phyloP scores from a whole-genome alignment of 2,888 invertebrate genomes.

The Trissonchulus sp. region DNA sequence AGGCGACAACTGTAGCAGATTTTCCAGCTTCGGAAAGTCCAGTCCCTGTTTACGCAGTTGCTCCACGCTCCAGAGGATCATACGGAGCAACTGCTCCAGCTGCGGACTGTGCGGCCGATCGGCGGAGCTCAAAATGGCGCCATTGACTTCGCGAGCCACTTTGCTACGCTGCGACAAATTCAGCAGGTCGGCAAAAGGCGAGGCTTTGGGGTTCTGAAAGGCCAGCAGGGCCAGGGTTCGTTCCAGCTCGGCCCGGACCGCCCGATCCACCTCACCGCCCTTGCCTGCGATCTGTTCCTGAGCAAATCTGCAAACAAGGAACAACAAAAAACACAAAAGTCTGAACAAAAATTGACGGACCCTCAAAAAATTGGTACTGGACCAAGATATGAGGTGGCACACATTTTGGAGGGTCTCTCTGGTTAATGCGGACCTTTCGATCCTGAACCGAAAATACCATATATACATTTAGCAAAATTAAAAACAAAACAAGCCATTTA shows the following conservation, averaged over 20 bases:
- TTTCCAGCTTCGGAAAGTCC: too few relatives aligned
- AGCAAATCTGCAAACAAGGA: conserved; percentile 62
- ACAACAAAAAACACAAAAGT: too few relatives aligned
- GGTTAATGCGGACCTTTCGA: too few relatives aligned
- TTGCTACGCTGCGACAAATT: conserved; percentile 82
- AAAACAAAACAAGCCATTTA: too few relatives aligned
- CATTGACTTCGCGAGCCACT: conserved; percentile 84
- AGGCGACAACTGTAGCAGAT: too few relatives aligned
- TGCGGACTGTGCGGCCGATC: conserved; percentile 76
- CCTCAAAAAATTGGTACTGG: too few relatives aligned
- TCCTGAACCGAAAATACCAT: too few relatives aligned
- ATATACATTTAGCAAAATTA: too few relatives aligned
- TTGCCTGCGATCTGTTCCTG: conserved; percentile 82
- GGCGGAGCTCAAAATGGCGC: conserved; percentile 90
- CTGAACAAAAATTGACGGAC: too few relatives aligned
- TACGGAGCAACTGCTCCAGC: conserved; percentile 78
- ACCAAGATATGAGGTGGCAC: too few relatives aligned
- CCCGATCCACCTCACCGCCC: conserved; percentile 72
- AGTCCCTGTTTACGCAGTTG: too few relatives aligned
- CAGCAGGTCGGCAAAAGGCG: conserved; percentile 88
- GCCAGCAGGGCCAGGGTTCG: conserved; percentile 86
- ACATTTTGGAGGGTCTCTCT: too few relatives aligned
- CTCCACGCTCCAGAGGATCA: conserved; percentile 91
- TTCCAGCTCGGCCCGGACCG: conserved; percentile 70
- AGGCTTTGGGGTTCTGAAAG: conserved; percentile 88